These are phyloP conservation scores for Saturnia japonica DNA, from an alignment of 2,888 invertebrate species.

Conservation along the genomic window DNA sequence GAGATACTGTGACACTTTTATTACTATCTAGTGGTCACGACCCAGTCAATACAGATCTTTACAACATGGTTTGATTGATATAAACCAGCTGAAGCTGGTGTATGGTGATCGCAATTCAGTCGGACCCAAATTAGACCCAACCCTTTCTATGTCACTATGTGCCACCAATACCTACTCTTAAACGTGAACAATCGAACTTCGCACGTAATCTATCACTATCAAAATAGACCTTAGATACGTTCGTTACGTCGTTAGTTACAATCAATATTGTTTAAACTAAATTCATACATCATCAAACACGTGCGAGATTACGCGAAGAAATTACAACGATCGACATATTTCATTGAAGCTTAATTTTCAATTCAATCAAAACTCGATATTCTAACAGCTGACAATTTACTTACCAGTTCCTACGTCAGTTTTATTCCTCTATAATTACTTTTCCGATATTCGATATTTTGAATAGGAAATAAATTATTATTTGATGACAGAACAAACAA, in stretches of 20 bases:
- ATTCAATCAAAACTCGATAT: background rate
- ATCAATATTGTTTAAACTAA: background rate
- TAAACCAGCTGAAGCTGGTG: no score
- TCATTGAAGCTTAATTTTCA: background rate
- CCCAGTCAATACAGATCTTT: no score
- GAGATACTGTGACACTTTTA: no score
- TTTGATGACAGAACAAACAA: background rate
- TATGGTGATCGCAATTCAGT: no score
- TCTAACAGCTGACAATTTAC: constrained; percentile 3
- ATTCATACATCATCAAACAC: background rate
- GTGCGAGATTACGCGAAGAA: background rate
- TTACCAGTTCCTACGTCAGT: background rate
- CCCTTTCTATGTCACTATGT: background rate
- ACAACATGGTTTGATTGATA: no score
- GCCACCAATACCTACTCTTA: background rate
- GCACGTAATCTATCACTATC: no score
- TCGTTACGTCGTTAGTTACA: background rate
- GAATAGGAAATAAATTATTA: background rate
- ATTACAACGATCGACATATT: background rate
- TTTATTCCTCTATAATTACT: background rate
- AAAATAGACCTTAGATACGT: background rate
- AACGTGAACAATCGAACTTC: background rate
- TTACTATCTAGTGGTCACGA: no score
- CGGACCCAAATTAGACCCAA: background rate
- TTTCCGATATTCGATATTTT: constrained; percentile 10